These are phyloP conservation scores for Antitype chi DNA, from an alignment of 2,888 invertebrate species.

Conservation along the genomic window DNA sequence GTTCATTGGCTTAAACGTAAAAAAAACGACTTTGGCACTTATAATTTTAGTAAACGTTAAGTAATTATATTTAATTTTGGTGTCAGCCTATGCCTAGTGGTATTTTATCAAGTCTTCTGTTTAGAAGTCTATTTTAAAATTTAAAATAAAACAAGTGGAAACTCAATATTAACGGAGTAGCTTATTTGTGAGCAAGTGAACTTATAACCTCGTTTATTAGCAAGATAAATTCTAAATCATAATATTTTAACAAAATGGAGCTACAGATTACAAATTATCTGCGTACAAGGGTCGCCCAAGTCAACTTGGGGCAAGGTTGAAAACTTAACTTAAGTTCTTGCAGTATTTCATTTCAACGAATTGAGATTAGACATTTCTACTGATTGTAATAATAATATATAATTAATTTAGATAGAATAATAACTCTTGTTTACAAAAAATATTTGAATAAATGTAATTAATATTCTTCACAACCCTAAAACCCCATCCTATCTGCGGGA, in stretches of 20 bases:
- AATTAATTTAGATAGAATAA: conserved; percentile 16
- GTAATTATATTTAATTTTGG: background rate
- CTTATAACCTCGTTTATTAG: conserved; percentile 7
- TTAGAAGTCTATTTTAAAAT: background rate
- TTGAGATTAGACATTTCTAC: conserved; percentile 22
- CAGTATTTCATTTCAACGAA: conserved; percentile 46
- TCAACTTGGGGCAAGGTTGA: conserved; percentile 41
- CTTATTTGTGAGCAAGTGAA: background rate
- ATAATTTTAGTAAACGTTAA: background rate
- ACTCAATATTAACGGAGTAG: background rate
- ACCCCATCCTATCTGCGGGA: too few relatives aligned
- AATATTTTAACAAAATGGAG: conserved; percentile 33
- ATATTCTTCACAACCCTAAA: too few relatives aligned
- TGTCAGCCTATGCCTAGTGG: background rate
- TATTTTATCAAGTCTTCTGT: background rate
- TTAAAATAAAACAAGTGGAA: conserved; percentile 6
- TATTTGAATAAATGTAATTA: too few relatives aligned
- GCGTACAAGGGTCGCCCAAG: conserved; percentile 34
- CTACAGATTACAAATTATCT: conserved; percentile 30
- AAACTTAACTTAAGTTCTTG: conserved; percentile 23
- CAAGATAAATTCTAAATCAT: conserved; percentile 18
- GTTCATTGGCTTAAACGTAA: background rate
- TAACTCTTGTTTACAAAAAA: background rate
- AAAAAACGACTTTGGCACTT: background rate
- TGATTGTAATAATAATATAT: conserved; percentile 19